Percentiles rank a stretch among this genome's conserved stretches.
phyloP scores from a whole-genome alignment of 35 echinoderm and acorn worm species.

The Diadema setosum region DNA sequence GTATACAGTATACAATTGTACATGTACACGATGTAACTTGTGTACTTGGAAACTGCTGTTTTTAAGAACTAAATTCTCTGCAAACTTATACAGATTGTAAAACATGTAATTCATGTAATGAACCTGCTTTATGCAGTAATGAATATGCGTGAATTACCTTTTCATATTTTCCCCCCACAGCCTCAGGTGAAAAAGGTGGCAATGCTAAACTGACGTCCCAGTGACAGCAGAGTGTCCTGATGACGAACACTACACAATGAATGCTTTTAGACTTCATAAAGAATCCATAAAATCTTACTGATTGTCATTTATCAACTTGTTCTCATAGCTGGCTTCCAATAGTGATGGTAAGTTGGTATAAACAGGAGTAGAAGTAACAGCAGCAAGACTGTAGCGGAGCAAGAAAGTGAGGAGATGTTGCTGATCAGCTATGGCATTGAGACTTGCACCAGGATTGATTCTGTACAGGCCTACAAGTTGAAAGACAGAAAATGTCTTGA shows the following conservation, averaged over 20 bases:
- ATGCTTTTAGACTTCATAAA: not conserved
- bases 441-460: too few relatives aligned
- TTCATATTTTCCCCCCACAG: not conserved
- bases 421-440: too few relatives aligned
- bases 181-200: not conserved
- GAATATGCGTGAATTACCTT: not conserved
- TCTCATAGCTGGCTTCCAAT: not conserved
- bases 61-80: not conserved
- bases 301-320: not conserved
- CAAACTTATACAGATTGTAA: not conserved
- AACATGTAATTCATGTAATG: not conserved
- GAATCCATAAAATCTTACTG: not conserved
- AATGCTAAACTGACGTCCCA: not conserved
- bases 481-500: too few relatives aligned
- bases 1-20: too few relatives aligned
- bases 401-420: too few relatives aligned
- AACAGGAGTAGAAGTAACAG: not conserved
- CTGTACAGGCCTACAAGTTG: too few relatives aligned
- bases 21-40: not conserved
- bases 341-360: not conserved
- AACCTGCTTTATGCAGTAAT: not conserved
- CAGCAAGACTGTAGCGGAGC: not conserved
- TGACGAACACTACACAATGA: not conserved
- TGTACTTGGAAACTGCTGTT: not conserved
- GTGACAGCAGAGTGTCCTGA: not conserved